Percentiles rank a stretch among this genome's conserved stretches.
These are phyloP conservation scores for Eciton burchellii DNA, from an alignment of 1,140 invertebrate species.

Conservation along the genomic window DNA sequence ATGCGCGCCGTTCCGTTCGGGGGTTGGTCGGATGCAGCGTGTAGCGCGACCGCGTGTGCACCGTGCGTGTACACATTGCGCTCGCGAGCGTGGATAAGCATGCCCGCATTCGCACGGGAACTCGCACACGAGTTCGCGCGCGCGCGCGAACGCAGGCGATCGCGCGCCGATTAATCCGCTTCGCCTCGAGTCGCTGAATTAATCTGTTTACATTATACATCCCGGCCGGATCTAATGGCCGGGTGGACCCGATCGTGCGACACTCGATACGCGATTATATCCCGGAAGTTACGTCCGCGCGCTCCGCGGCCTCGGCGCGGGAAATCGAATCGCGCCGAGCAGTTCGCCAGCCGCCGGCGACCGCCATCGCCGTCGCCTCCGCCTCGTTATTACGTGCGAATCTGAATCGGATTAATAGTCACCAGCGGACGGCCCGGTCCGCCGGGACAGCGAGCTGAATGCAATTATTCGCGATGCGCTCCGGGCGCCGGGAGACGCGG, in stretches of 20 bases:
- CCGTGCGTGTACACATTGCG: slow-evolving; percentile 34
- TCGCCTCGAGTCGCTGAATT: slow-evolving; percentile 59
- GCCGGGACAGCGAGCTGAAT: slow-evolving; percentile 45
- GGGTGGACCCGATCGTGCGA: slow-evolving; percentile 45
- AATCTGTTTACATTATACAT: slow-evolving; percentile 62
- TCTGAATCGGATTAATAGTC: slow-evolving; percentile 54
- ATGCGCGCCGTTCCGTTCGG: background rate
- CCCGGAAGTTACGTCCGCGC: slow-evolving; percentile 43
- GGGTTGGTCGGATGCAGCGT: background rate
- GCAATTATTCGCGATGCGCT: slow-evolving; percentile 38
- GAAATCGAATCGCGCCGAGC: slow-evolving; percentile 50
- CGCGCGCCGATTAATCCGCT: slow-evolving; percentile 51
- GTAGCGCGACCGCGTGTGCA: background rate
- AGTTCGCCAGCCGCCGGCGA: no score
- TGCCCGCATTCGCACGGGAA: background rate
- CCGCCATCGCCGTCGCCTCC: slow-evolving; percentile 10
- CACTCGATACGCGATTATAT: slow-evolving; percentile 57
- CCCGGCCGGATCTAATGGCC: slow-evolving; percentile 49
- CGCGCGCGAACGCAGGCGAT: no score
- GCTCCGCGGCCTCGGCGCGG: slow-evolving; percentile 18
- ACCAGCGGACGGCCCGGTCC: background rate
- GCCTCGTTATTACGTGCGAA: slow-evolving; percentile 54
- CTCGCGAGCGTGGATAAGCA: slow-evolving; percentile 32
- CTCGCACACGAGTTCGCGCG: background rate
- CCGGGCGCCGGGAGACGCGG: background rate